Base-by-base conservation (phyloP, 2,113 vertebrate species). In the Percopsis transmontana region DNA sequence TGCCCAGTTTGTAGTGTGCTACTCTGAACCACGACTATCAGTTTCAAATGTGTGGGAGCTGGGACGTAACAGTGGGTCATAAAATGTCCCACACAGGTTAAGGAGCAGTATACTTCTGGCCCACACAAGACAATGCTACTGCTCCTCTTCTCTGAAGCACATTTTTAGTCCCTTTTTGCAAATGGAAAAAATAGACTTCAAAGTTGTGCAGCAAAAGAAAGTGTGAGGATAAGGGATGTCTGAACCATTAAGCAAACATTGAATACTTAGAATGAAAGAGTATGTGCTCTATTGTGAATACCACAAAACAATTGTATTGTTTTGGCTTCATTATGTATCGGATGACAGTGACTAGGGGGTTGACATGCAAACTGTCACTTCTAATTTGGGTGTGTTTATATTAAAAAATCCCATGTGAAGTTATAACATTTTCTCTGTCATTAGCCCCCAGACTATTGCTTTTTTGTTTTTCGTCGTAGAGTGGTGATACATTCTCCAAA, bases 401-500 rank as follows among this genome's bases (percentile, higher is more conserved):
- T 33, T 7, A 16, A 14, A 48, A n/a, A 16, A 48, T 48, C 45
- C 16, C 15, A 48, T n/a, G 45, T 16, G n/a, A 15, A 48, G 14
- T 6, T n/a, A 48, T n/a, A n/a, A 33, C 27, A 33, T 4, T 33
- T 33, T 33, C n/a, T n/a, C n/a, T 21, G 12, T 16, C 11, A 10
- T 2, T 9, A 1, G 12, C 12, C 3, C 11, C 10, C 50, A 52
- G n/a, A n/a, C n/a, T 19, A 19, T 33, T 51, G 15, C 54, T 48
- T 39, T 19, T 52, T n/a, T 67, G 39, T 42, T 41, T 78, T 74
- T 0, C 52, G n/a, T 85, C 85, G 56, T 68, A 97, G 95, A 90
- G 83, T n/a, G 79, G 77, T 69, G 89, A 88, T 0, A 71, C 66
- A n/a, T 92, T 95, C 72, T 74, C 76, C 33, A 93, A 85, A 80